phyloP scores from a whole-genome alignment of 2,888 invertebrate genomes.

The Odiellus spinosus region DNA sequence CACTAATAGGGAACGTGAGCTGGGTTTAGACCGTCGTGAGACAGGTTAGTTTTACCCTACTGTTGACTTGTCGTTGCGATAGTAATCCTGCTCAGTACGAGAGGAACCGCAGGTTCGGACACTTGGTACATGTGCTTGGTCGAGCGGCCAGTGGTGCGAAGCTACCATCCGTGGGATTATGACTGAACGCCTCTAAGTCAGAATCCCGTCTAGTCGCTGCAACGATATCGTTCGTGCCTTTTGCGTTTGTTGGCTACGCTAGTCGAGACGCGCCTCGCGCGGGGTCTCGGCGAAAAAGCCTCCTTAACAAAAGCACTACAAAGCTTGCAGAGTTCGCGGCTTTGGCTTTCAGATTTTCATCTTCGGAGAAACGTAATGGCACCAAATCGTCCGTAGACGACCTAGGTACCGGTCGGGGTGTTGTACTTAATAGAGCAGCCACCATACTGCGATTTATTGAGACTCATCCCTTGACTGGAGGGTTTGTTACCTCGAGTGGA shows the following conservation, averaged over 20 bases:
- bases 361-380: conserved; percentile 31
- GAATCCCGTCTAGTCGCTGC: conserved; percentile 43
- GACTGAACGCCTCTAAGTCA: conserved; percentile 39
- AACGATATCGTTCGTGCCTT: conserved; percentile 21
- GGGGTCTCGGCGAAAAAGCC: background rate
- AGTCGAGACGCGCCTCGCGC: conserved; percentile 24
- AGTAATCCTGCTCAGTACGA: conserved; percentile 41
- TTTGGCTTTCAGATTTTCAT: background rate
- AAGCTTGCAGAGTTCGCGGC: background rate
- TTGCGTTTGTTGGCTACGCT: conserved; percentile 31
- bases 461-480: conserved; percentile 35
- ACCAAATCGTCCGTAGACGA: conserved; percentile 46
- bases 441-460: conserved; percentile 44
- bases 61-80: conserved; percentile 30
- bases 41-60: conserved; percentile 10
- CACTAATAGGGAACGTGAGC: conserved; percentile 48
- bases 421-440: conserved; percentile 44
- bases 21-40: conserved; percentile 46
- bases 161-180: conserved; percentile 48
- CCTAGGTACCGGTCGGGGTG: conserved; percentile 43
- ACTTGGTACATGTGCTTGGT: conserved; percentile 44
- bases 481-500: conserved; percentile 5
- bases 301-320: background rate
- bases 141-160: conserved; percentile 46
- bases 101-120: conserved; percentile 43